Conservation (phyloP, 2,888 invertebrate species). For the Thumatha senex region DNA sequence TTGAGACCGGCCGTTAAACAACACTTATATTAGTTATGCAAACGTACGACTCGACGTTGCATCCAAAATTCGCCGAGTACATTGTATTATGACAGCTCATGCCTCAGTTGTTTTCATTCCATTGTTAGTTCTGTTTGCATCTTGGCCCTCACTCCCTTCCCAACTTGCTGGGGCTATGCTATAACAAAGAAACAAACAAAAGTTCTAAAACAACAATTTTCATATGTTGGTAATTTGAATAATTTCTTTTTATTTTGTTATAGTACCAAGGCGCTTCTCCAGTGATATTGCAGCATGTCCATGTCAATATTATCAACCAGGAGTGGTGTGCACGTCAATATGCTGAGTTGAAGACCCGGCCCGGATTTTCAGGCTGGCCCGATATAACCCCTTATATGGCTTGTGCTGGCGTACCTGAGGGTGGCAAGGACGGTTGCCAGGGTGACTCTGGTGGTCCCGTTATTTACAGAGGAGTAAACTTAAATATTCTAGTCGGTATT, state of each 20-base stretch:
- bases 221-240: no score
- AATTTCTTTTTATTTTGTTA: neutral
- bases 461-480: neutral
- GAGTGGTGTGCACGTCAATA: slow-evolving; percentile 47
- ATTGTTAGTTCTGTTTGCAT: no score
- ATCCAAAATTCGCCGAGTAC: no score
- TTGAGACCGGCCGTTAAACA: no score
- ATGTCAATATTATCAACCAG: slow-evolving; percentile 46
- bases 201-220: no score
- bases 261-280: slow-evolving; percentile 1
- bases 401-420: slow-evolving; percentile 51
- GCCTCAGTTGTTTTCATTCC: no score
- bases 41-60: no score
- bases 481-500: slow-evolving; percentile 45
- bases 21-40: no score
- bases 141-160: no score
- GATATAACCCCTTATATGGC: slow-evolving; percentile 42
- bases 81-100: no score
- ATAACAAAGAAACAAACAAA: no score
- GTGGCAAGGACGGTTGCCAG: slow-evolving; percentile 64
- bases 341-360: slow-evolving; percentile 30
- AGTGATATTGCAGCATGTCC: slow-evolving; percentile 27
- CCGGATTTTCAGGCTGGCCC: slow-evolving; percentile 29
- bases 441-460: slow-evolving; percentile 81
- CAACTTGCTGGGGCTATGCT: no score